phyloP scores from a whole-genome alignment of 2,797 vertebrate genomes.

The Lemur catta region DNA sequence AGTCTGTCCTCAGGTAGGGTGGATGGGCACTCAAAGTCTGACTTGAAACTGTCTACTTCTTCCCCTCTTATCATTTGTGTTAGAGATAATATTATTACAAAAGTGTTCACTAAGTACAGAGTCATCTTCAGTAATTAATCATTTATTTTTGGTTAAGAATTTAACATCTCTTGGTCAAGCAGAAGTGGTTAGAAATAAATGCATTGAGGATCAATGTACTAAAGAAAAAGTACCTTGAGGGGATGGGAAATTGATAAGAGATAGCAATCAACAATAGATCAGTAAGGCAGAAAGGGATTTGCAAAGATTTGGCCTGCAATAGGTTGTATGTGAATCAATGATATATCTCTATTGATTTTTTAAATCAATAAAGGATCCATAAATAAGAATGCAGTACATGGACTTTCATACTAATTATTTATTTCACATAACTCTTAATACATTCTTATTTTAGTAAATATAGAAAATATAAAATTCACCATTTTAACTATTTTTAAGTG shows the following conservation, averaged over 20 bases:
- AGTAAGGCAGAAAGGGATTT: not conserved
- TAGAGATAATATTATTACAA: not conserved
- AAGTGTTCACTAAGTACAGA: not conserved
- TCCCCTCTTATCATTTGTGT: not conserved
- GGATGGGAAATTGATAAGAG: not conserved
- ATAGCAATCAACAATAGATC: not conserved
- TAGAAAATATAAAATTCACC: not conserved
- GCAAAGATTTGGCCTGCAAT: not conserved
- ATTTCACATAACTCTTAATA: not conserved
- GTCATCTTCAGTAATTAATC: not conserved
- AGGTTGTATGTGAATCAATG: not conserved
- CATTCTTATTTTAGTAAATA: not conserved
- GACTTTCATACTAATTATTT: conserved; percentile 17
- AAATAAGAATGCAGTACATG: conserved; percentile 11
- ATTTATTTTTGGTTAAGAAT: conserved; percentile 19
- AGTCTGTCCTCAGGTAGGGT: not conserved
- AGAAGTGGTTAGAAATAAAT: conserved; percentile 39
- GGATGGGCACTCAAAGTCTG: not conserved
- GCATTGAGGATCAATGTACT: not conserved
- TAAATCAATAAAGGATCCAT: conserved; percentile 13
- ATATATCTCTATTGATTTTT: not conserved
- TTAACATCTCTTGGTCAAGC: not conserved
- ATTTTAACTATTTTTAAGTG: not conserved
- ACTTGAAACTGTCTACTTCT: not conserved
- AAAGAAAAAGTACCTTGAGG: not conserved